These are phyloP conservation scores for Latrodectus geometricus DNA, from an alignment of 1,140 invertebrate species.

Conservation along the genomic window DNA sequence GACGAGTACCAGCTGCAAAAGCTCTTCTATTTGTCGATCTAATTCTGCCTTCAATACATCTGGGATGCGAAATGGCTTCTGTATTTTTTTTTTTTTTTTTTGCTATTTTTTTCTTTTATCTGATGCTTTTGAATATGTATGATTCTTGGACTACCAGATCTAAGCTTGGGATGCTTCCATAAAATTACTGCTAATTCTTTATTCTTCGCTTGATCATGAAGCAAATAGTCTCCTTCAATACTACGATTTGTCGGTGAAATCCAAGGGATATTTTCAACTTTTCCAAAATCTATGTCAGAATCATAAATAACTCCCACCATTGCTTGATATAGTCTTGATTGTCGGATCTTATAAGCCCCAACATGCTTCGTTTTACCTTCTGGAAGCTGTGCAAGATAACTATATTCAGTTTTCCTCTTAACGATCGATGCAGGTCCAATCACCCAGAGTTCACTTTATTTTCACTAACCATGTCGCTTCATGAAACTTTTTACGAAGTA, in stretches of 20 bases:
- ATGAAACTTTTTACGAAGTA: background rate
- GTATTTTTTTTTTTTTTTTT: too few relatives aligned
- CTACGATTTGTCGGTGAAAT: background rate
- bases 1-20: constrained; percentile 38
- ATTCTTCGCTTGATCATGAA: background rate
- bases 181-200: background rate
- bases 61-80: constrained; percentile 27
- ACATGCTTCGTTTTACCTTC: background rate
- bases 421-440: background rate
- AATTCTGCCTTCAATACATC: constrained; percentile 41
- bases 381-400: background rate
- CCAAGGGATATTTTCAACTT: background rate
- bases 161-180: background rate
- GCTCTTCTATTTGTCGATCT: constrained; percentile 32
- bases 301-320: background rate
- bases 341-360: background rate
- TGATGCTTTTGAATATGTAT: background rate
- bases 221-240: background rate
- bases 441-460: background rate
- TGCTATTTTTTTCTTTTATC: background rate
- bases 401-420: background rate
- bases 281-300: background rate
- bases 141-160: background rate
- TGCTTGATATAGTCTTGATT: background rate
- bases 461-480: background rate